A percentile compares a stretch with the other conserved stretches of the same genome.
Conservation (phyloP, 2,113 vertebrate genomes). For the Odontesthes bonariensis region DNA sequence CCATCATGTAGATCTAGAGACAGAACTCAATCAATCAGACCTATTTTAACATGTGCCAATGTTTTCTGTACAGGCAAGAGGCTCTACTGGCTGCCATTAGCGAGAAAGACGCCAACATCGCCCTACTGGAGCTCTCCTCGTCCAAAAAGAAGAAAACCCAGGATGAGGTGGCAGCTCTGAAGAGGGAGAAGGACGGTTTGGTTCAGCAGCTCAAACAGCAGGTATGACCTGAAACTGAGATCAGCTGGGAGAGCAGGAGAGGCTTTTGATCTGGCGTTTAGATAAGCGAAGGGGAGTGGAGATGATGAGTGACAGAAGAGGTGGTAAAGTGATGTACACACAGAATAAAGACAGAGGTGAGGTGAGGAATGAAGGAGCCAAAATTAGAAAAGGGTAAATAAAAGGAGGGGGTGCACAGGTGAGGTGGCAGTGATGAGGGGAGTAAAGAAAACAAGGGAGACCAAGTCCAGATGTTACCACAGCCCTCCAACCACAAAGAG, state of each 20-base stretch:
- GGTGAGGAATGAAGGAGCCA: constrained; percentile 3
- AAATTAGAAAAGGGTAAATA: constrained; percentile 1
- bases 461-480: constrained; percentile 74
- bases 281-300: background rate
- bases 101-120: constrained; percentile 98
- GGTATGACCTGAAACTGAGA: constrained; percentile 74
- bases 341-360: background rate
- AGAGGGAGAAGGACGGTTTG: constrained; percentile 94
- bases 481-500: constrained; percentile 54
- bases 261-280: background rate
- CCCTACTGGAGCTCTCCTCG: constrained; percentile 94
- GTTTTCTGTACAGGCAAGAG: constrained; percentile 88
- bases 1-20: background rate
- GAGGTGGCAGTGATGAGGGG: constrained; percentile 58
- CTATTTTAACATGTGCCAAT: background rate
- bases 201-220: constrained; percentile 98
- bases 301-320: background rate
- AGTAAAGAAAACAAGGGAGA: constrained; percentile 68
- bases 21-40: background rate
- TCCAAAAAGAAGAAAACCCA: constrained; percentile 99
- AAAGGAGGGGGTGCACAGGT: constrained; percentile 41
- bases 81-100: constrained; percentile 97
- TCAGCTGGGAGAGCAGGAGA: background rate
- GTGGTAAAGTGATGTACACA: background rate
- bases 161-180: constrained; percentile 94